Percentiles rank a stretch among this genome's conserved stretches.
These are phyloP conservation scores for Drosophila orosa DNA, from an alignment of 1,140 invertebrate genomes.

Conservation along the genomic window DNA sequence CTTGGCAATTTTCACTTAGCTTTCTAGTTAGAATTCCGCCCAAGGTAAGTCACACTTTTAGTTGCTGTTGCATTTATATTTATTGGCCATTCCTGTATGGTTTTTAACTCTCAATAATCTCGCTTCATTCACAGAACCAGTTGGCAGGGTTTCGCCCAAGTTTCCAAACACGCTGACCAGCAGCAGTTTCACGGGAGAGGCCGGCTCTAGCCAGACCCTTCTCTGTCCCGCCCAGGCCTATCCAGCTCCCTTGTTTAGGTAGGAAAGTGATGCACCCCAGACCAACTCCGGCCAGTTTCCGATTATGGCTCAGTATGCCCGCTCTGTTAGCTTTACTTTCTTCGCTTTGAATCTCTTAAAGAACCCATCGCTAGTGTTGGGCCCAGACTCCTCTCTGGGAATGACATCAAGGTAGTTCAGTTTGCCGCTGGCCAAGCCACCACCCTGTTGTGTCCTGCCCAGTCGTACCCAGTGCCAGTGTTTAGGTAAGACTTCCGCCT, in stretches of 20 bases:
- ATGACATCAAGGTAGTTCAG: constrained; percentile 85
- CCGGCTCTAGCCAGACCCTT: constrained; percentile 87
- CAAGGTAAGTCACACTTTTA: constrained; percentile 49
- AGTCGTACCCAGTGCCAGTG: constrained; percentile 88
- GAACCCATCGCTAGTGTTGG: constrained; percentile 87
- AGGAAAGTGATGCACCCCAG: constrained; percentile 56
- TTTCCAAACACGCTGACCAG: constrained; percentile 88
- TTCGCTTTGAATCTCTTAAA: constrained; percentile 30
- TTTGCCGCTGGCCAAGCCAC: constrained; percentile 87
- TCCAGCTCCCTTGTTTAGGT: constrained; percentile 90
- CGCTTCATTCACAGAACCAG: constrained; percentile 79
- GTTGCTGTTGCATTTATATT: constrained; percentile 9
- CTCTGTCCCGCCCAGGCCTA: constrained; percentile 90
- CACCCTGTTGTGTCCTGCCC: constrained; percentile 89
- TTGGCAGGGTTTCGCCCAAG: constrained; percentile 85
- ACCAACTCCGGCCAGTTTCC: constrained; percentile 55
- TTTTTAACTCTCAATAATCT: constrained; percentile 36
- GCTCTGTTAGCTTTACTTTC: neutral
- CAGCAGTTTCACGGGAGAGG: constrained; percentile 87
- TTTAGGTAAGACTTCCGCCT: constrained; percentile 85
- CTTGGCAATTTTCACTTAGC: constrained; percentile 31
- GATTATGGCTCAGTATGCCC: neutral
- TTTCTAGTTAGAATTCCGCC: constrained; percentile 23
- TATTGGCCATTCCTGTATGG: constrained; percentile 18
- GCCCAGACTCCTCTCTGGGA: constrained; percentile 85